Percentiles rank a stretch among this genome's conserved stretches.
These are phyloP conservation scores for Fissipunctia ypsillon DNA, from an alignment of 2,888 invertebrate genomes.

Conservation along the genomic window DNA sequence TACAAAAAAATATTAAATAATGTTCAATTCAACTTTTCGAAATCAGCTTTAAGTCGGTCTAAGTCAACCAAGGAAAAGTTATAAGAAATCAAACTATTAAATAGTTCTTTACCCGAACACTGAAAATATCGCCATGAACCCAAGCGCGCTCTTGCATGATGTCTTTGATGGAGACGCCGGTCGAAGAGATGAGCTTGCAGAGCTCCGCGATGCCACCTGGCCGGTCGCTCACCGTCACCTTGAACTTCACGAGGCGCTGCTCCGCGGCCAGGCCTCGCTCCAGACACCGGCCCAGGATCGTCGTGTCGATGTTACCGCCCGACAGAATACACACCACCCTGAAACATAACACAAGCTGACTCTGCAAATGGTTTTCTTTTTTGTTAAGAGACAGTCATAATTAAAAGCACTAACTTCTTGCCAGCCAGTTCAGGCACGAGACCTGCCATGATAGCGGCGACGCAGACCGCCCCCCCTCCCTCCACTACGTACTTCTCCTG, in stretches of 20 bases:
- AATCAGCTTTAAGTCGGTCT: neutral
- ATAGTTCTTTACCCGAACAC: slow-evolving; percentile 80
- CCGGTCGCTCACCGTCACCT: slow-evolving; percentile 94
- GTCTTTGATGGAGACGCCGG: slow-evolving; percentile 98
- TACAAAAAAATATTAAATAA: slow-evolving; percentile 70
- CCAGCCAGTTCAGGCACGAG: slow-evolving; percentile 94
- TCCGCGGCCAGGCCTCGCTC: slow-evolving; percentile 97
- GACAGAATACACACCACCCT: slow-evolving; percentile 96
- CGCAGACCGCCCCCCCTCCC: slow-evolving; percentile 96
- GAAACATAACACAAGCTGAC: slow-evolving; percentile 27
- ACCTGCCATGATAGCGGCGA: slow-evolving; percentile 96
- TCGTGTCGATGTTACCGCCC: slow-evolving; percentile 98
- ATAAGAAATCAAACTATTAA: neutral
- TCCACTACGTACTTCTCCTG: slow-evolving; percentile 97
- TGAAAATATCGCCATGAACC: slow-evolving; percentile 97
- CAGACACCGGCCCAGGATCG: slow-evolving; percentile 96
- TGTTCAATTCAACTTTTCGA: neutral
- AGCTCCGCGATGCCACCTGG: slow-evolving; percentile 97
- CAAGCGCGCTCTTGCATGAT: slow-evolving; percentile 99
- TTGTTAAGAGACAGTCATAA: neutral
- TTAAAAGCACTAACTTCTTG: slow-evolving; percentile 92
- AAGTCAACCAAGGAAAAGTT: neutral
- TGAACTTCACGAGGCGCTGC: slow-evolving; percentile 92
- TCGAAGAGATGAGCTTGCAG: slow-evolving; percentile 93
- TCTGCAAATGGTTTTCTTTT: neutral